A percentile compares a stretch with the other conserved stretches of the same genome.
phyloP scores from a whole-genome alignment of 2,113 vertebrate genomes.

The Numida meleagris region DNA sequence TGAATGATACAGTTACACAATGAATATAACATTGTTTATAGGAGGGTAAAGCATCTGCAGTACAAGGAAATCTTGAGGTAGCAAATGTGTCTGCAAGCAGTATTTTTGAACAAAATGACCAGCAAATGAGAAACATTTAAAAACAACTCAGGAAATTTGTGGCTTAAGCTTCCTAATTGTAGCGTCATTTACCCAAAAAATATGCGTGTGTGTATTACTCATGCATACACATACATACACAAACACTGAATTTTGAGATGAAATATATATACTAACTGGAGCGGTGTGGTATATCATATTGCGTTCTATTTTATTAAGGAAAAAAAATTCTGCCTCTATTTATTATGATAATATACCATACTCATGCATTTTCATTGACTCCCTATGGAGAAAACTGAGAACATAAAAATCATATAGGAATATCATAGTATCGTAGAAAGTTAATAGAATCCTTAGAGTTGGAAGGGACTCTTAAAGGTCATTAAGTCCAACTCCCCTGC shows the following conservation, averaged over 20 bases:
- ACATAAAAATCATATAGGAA: not conserved
- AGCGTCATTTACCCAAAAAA: not conserved
- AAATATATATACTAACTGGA: not conserved
- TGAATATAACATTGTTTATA: not conserved
- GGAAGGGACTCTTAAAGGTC: too few species aligned
- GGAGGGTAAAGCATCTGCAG: not conserved
- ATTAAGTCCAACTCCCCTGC: too few species aligned
- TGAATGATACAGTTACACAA: not conserved
- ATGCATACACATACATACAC: not conserved
- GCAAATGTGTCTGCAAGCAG: not conserved
- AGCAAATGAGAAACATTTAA: not conserved
- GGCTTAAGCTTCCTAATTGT: not conserved
- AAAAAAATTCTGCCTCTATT: not conserved
- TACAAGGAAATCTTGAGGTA: not conserved
- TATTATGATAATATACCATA: not conserved
- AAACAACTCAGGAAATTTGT: not conserved
- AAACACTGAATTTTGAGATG: not conserved
- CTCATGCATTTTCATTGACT: not conserved
- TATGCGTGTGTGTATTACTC: not conserved
- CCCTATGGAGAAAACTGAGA: not conserved
- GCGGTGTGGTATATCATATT: not conserved
- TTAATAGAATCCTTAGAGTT: too few species aligned
- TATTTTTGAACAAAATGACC: not conserved
- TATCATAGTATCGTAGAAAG: not conserved
- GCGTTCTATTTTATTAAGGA: not conserved